A percentile compares a stretch with the other conserved stretches of the same genome.
Evolutionary conservation across 2,113 vertebrate species (phyloP).

Genomic region (Syngnathoides biaculeatus): DNA sequence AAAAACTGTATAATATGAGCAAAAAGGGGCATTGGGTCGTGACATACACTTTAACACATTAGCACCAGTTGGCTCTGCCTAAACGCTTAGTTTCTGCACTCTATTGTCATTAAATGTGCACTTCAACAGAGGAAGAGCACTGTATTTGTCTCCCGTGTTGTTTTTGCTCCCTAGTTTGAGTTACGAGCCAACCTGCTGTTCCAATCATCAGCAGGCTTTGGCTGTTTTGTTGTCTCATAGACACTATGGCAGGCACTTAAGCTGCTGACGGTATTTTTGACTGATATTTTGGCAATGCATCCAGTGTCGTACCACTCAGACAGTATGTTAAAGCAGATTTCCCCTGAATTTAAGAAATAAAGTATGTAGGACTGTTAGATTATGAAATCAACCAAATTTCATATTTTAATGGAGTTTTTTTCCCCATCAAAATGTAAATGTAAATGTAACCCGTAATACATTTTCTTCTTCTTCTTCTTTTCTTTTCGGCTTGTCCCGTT

Average conservation of each 20-base stretch:
- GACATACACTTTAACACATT: too few species aligned
- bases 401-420: too few species aligned
- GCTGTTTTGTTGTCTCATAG: conserved; percentile 52
- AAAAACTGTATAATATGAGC: too few species aligned
- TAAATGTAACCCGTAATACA: too few species aligned
- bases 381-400: too few species aligned
- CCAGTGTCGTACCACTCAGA: conserved; percentile 52
- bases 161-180: conserved; percentile 21
- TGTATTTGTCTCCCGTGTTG: conserved; percentile 24
- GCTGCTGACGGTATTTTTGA: conserved; percentile 59
- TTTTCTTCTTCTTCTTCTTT: too few species aligned
- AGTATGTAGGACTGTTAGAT: not conserved
- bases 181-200: conserved; percentile 49
- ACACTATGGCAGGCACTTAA: conserved; percentile 34
- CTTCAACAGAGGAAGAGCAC: conserved; percentile 24
- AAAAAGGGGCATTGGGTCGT: too few species aligned
- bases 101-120: not conserved
- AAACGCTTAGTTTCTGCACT: not conserved
- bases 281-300: conserved; percentile 43
- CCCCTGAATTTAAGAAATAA: not conserved
- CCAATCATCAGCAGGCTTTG: conserved; percentile 60
- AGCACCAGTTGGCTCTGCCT: not conserved
- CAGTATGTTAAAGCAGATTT: conserved; percentile 42
- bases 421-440: too few species aligned
- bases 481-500: too few species aligned